Percentiles rank a stretch among this genome's conserved stretches.
phyloP scores from a whole-genome alignment of 2,888 invertebrate genomes.

The Fabriciana adippe region DNA sequence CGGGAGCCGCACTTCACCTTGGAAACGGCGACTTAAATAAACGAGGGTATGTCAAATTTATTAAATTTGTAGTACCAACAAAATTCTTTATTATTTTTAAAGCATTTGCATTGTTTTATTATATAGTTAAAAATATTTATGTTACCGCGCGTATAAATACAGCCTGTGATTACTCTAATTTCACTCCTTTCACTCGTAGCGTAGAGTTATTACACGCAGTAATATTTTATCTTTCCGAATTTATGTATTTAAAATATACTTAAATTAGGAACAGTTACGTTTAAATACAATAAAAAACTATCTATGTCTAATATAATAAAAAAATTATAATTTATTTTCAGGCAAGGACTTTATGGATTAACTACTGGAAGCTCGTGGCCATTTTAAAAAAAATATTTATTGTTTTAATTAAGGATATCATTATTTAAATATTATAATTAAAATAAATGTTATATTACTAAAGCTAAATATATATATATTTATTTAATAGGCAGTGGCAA shows the following conservation, averaged over 20 bases:
- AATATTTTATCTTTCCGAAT: no score
- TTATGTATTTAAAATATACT: no score
- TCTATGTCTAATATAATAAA: not conserved
- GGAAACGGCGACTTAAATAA: constrained; percentile 36
- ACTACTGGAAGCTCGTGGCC: constrained; percentile 49
- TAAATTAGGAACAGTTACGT: no score
- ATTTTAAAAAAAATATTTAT: constrained; percentile 2
- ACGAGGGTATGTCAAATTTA: constrained; percentile 37
- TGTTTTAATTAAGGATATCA: no score
- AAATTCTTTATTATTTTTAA: not conserved
- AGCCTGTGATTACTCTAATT: not conserved
- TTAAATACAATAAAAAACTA: no score
- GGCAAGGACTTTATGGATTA: constrained; percentile 49
- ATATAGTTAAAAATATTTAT: no score
- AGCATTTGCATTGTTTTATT: not conserved
- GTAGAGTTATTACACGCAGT: no score
- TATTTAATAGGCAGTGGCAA: no score
- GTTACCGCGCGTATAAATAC: not conserved
- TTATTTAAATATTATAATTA: no score
- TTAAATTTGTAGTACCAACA: not conserved
- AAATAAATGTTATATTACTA: no score
- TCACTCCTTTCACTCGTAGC: no score
- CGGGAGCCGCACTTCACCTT: constrained; percentile 33
- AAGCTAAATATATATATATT: no score
- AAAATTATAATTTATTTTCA: constrained; percentile 42